A percentile compares a stretch with the other conserved stretches of the same genome.
Conservation (phyloP, 1,140 invertebrate genomes). For the Aphis craccivora region DNA sequence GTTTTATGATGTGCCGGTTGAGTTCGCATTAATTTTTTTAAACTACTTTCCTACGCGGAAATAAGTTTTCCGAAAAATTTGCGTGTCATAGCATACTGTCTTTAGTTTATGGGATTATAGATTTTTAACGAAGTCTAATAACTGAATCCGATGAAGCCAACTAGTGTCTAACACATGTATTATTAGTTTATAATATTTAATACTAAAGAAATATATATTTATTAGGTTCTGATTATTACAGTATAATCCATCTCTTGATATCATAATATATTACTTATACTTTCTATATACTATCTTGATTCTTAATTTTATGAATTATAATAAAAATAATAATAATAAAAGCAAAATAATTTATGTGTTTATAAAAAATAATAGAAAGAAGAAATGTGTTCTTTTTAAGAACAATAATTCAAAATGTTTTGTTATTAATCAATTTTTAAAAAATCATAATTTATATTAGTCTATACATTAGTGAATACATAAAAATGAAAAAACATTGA, state of each 20-base stretch:
- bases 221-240: neutral
- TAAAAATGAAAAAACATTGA: neutral
- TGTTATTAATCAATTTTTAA: slow-evolving; percentile 13
- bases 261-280: no score
- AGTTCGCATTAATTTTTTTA: slow-evolving; percentile 10
- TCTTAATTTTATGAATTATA: no score
- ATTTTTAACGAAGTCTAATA: slow-evolving; percentile 40
- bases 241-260: neutral
- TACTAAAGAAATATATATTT: neutral
- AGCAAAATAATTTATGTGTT: neutral
- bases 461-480: neutral
- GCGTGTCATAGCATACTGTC: neutral
- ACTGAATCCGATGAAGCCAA: slow-evolving; percentile 36
- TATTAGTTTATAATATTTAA: neutral
- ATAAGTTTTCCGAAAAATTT: neutral
- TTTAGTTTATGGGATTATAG: slow-evolving; percentile 21
- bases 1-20: slow-evolving; percentile 26
- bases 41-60: neutral
- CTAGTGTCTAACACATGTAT: neutral
- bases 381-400: neutral
- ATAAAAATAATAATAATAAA: no score
- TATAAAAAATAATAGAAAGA: neutral
- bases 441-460: neutral
- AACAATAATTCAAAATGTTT: neutral
- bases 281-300: no score